These are phyloP conservation scores for Drosophila stalkeri DNA, from an alignment of 2,888 invertebrate species.

Conservation along the genomic window DNA sequence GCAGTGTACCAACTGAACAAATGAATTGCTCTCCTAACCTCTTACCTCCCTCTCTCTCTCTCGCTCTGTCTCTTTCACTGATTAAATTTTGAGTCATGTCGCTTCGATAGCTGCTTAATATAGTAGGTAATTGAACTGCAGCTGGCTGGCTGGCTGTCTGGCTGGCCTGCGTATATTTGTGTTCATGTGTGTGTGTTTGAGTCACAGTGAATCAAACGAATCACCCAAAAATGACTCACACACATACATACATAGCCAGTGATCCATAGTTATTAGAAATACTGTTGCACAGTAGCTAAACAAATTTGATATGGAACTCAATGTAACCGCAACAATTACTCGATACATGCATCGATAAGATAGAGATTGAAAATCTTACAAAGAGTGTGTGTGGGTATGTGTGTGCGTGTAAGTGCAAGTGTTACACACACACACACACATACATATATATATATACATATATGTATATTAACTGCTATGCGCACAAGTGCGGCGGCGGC, in stretches of 20 bases:
- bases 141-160: conserved; percentile 4
- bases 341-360: conserved; percentile 36
- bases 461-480: conserved; percentile 14
- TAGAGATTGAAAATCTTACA: conserved; percentile 10
- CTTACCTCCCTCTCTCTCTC: background rate
- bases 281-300: conserved; percentile 24
- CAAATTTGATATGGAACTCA: conserved; percentile 8
- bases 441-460: background rate
- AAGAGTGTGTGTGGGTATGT: background rate
- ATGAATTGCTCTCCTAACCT: conserved; percentile 8
- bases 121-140: conserved; percentile 31
- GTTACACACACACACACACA: background rate
- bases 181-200: conserved; percentile 16
- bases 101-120: conserved; percentile 23
- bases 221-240: conserved; percentile 20
- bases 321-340: conserved; percentile 36
- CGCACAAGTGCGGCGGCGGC: conserved; percentile 18
- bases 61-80: conserved; percentile 6
- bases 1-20: conserved; percentile 17
- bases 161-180: conserved; percentile 1
- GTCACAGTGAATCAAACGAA: conserved; percentile 35
- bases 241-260: background rate
- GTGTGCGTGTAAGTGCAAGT: background rate
- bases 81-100: conserved; percentile 45
- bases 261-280: background rate